These are phyloP conservation scores for human DNA, from an alignment of 2,113 vertebrate genomes.

Conservation along the genomic window DNA sequence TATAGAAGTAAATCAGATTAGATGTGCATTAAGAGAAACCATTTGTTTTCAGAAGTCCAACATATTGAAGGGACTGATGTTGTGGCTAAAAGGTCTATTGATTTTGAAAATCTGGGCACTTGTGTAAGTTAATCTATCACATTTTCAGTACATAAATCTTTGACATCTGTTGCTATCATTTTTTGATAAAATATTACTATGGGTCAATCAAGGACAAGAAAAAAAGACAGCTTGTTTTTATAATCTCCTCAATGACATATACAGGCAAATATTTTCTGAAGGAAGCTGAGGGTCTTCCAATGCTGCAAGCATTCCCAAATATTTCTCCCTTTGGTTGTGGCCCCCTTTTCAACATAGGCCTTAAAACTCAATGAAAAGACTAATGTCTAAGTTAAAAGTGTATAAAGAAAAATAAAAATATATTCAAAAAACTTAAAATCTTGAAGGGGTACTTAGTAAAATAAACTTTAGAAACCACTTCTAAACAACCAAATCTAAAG, in stretches of 20 bases:
- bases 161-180: background rate
- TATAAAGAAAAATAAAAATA: background rate
- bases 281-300: background rate
- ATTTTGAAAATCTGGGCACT: slow-evolving; percentile 13
- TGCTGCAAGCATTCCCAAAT: background rate
- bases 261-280: background rate
- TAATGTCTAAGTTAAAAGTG: background rate
- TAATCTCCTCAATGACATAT: background rate
- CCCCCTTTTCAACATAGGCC: background rate
- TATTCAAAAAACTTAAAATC: background rate
- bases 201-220: background rate
- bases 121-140: background rate
- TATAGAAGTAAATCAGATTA: background rate
- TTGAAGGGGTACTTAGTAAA: slow-evolving; percentile 37
- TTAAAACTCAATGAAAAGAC: background rate
- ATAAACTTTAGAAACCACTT: slow-evolving; percentile 38
- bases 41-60: background rate
- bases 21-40: background rate
- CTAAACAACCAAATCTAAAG: slow-evolving; percentile 42
- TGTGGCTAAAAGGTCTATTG: background rate
- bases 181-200: background rate
- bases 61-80: slow-evolving; percentile 7
- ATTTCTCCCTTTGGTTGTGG: background rate
- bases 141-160: background rate
- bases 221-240: background rate